phyloP scores from a whole-genome alignment of 2,888 invertebrate genomes.

The Eudiplozoon nipponicum region DNA sequence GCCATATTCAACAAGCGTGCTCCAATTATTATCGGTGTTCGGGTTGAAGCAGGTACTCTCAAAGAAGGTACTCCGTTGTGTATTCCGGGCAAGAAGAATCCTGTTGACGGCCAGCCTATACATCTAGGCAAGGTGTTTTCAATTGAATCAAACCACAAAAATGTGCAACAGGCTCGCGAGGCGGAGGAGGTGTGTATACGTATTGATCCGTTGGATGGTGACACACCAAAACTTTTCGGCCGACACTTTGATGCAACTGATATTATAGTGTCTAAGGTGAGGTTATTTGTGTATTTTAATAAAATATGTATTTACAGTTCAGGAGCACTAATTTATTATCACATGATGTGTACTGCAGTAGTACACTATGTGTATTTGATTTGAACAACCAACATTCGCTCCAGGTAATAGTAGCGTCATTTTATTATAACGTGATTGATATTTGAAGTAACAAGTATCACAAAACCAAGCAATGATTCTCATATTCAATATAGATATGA shows the following conservation, averaged over 20 bases:
- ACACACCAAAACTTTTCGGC: conserved; percentile 88
- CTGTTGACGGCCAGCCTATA: conserved; percentile 39
- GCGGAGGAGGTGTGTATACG: conserved; percentile 39
- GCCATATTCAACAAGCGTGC: conserved; percentile 88
- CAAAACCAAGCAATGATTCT: too few relatives aligned
- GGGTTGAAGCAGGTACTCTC: conserved; percentile 66
- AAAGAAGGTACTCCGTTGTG: conserved; percentile 86
- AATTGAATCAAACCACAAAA: conserved; percentile 73
- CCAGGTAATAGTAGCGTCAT: too few relatives aligned
- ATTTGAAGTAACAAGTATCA: too few relatives aligned
- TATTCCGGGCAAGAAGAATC: conserved; percentile 70
- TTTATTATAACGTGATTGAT: too few relatives aligned
- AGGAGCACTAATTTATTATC: too few relatives aligned
- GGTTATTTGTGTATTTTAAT: background rate
- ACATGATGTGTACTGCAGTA: too few relatives aligned
- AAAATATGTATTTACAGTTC: too few relatives aligned
- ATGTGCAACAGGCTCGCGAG: conserved; percentile 62
- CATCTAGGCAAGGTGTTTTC: conserved; percentile 71
- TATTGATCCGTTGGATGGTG: conserved; percentile 81
- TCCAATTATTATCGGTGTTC: conserved; percentile 80
- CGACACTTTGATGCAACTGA: conserved; percentile 88
- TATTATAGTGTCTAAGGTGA: conserved; percentile 48
- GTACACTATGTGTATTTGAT: too few relatives aligned
- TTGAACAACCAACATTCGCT: too few relatives aligned
- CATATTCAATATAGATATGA: too few relatives aligned